Evolutionary conservation across 1,140 invertebrate species (phyloP).

Genomic region (Tetranychus cinnabarinus): DNA sequence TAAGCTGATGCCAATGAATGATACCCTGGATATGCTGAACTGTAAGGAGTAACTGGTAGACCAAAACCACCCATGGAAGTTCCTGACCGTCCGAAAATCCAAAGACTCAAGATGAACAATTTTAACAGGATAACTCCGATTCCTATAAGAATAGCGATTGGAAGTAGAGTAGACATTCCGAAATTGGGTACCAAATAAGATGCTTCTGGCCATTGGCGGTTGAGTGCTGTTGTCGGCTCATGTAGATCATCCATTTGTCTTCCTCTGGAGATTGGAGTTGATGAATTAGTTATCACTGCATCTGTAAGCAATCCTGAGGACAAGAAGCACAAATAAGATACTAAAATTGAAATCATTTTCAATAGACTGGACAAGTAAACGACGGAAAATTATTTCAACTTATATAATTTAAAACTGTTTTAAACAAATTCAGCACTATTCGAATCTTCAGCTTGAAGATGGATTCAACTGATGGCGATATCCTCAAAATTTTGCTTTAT

Average conservation of each 20-base stretch:
- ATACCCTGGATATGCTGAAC: background rate
- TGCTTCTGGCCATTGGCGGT: background rate
- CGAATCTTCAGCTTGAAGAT: no score
- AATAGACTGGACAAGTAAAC: no score
- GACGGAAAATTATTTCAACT: background rate
- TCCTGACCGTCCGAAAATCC: background rate
- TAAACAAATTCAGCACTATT: no score
- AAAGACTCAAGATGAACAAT: background rate
- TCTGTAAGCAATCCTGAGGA: background rate
- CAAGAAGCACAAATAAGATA: background rate
- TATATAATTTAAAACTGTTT: constrained; percentile 34
- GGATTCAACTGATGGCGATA: no score
- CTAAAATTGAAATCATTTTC: background rate
- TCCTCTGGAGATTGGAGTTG: no score
- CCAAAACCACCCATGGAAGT: background rate
- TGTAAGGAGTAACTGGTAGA: background rate
- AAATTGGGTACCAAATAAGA: background rate
- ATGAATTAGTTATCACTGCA: background rate
- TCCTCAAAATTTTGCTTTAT: no score
- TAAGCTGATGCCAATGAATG: background rate
- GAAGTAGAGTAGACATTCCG: background rate
- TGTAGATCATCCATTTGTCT: no score
- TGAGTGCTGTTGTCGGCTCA: background rate
- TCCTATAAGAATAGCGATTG: background rate
- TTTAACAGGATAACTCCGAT: background rate